Evolutionary conservation across 1,140 invertebrate species (phyloP), one percentile per base, ranked within the genome.

Genomic region (Temnothorax nylanderi): DNA sequence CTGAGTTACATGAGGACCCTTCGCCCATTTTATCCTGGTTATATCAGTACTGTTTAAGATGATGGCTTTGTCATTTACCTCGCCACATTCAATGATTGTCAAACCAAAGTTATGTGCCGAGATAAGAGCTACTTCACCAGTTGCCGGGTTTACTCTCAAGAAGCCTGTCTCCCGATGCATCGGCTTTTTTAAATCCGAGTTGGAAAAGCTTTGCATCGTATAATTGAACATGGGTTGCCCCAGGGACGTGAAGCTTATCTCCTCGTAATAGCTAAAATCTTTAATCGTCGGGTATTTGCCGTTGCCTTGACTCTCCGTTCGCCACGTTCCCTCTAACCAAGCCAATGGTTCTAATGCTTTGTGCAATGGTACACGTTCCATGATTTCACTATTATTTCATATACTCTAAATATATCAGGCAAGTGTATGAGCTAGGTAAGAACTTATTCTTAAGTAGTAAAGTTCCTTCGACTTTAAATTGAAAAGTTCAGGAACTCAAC

Each of bases 131-230:
- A 97, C 88, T 65, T 96, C 93, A 56, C 96, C 95, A 21, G 96
- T 96, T 6, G 95, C 95, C 0, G 96, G 96, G 71, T 96, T 95
- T 10, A 97, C 96, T 58, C 96, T 95, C 3, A 97, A 91, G 93
- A 97, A 97, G 0, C 97, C 97, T 72, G 95, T 92, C 93, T 97
- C 97, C 81, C 96, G 94, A 91, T 97, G 97, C 96, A 97, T 96
- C 0, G 96, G 96, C 34, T 93, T 96, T 16, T 95, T 95, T 41
- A 94, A 96, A 51, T 96, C 95, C 0, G 96, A 93, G 89, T 97
- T 56, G 13, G 54, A 93, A 93, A 94, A 96, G 1, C 96, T 96
- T 89, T 93, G 94, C 2, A 96, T 96, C 18, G 93, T 93, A 88
- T 96, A 97, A 89, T 96, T 96, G 16, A 97, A 94, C 94, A 97